Percentiles rank a stretch among this genome's conserved stretches.
phyloP scores from a whole-genome alignment of 2,113 vertebrate genomes.

The Ochotona princeps region DNA sequence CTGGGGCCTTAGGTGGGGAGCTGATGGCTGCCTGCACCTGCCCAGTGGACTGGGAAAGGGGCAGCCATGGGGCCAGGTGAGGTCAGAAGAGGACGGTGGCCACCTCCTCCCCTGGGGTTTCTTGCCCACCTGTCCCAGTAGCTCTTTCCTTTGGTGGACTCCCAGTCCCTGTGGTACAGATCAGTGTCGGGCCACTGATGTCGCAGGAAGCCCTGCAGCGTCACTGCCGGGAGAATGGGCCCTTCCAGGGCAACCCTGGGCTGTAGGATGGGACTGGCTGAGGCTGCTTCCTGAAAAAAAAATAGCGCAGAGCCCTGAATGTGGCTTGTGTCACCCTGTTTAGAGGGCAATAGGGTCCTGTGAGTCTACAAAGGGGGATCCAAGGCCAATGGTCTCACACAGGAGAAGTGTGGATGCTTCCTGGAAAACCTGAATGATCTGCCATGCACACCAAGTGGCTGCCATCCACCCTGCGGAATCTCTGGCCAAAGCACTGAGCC shows the following conservation, averaged over 20 bases:
- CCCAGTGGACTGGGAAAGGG: background rate
- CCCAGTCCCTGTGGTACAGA: background rate
- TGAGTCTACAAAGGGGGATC: background rate
- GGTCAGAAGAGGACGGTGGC: background rate
- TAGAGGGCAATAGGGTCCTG: background rate
- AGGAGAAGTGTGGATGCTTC: background rate
- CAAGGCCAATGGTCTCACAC: background rate
- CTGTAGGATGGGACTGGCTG: background rate
- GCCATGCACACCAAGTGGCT: no score
- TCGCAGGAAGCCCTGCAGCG: background rate
- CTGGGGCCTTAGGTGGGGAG: background rate
- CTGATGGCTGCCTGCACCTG: background rate
- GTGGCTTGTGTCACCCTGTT: background rate
- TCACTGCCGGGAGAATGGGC: background rate
- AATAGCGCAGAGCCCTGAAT: background rate
- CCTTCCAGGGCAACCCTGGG: fast-evolving
- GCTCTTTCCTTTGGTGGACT: background rate
- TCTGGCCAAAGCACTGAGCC: background rate
- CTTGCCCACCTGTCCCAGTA: background rate
- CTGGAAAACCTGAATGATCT: background rate
- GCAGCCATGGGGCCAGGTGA: background rate
- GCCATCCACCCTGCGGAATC: background rate
- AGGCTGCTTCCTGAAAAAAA: background rate
- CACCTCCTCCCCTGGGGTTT: no score
- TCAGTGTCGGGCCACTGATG: background rate